A percentile compares a stretch with the other conserved stretches of the same genome.
These are phyloP conservation scores for Smutsia gigantea DNA, from an alignment of 2,797 vertebrate species.

Conservation along the genomic window DNA sequence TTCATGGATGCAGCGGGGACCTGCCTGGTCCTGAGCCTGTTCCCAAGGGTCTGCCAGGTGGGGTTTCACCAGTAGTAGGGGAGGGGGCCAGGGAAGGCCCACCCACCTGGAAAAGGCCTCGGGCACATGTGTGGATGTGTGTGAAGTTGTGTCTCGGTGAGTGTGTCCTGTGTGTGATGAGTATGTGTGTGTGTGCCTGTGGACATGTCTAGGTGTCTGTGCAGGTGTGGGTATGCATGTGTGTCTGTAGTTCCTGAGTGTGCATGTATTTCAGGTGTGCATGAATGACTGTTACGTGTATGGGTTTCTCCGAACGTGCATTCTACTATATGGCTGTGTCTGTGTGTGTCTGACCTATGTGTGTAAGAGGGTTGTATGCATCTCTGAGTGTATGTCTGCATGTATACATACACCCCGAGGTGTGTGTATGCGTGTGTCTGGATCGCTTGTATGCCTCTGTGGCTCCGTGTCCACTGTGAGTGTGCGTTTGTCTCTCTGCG, in stretches of 20 bases:
- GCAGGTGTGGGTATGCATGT: no score
- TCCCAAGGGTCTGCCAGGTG: neutral
- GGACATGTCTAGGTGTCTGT: neutral
- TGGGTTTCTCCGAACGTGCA: neutral
- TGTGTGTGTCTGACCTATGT: neutral
- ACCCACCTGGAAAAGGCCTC: neutral
- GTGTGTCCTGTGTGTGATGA: neutral
- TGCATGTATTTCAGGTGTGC: neutral
- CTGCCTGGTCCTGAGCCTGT: neutral
- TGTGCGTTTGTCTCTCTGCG: neutral
- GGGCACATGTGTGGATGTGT: neutral
- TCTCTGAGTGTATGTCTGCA: neutral
- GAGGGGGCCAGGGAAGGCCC: neutral
- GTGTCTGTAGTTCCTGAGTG: no score
- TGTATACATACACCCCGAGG: no score
- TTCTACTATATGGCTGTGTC: neutral
- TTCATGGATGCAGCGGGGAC: neutral
- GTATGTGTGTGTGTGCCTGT: no score
- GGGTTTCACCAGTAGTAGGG: neutral
- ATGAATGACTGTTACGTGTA: neutral
- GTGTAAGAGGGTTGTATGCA: fast-evolving
- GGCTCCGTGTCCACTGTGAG: neutral
- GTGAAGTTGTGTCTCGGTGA: neutral
- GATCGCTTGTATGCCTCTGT: neutral
- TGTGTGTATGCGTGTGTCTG: neutral